phyloP scores from a whole-genome alignment of 2,797 vertebrate species.

The Gymnoscopelus braueri region DNA sequence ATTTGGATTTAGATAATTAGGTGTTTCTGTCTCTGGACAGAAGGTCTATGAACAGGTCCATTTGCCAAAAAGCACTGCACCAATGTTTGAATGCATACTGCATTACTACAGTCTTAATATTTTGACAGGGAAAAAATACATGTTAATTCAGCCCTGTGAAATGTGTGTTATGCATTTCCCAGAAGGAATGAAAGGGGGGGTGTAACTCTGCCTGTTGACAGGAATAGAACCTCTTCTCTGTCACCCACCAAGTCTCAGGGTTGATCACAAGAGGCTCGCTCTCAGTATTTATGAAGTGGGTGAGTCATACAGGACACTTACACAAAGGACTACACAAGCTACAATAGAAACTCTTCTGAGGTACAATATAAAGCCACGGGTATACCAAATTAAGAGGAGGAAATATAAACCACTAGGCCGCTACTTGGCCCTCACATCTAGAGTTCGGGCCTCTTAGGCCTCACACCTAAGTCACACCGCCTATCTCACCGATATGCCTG shows the following conservation, averaged over 20 bases:
- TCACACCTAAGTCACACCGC: no score
- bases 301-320: constrained; percentile 43
- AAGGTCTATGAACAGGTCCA: no score
- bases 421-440: no score
- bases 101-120: no score
- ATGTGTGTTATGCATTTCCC: neutral
- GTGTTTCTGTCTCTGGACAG: no score
- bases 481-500: no score
- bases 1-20: no score
- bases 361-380: constrained; percentile 20
- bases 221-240: constrained; percentile 30
- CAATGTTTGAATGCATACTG: no score
- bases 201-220: constrained; percentile 6
- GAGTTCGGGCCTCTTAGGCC: no score
- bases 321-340: constrained; percentile 16
- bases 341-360: constrained; percentile 1
- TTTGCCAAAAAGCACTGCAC: no score
- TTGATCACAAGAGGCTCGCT: constrained; percentile 34
- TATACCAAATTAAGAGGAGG: constrained; percentile 33
- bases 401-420: constrained; percentile 13
- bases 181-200: constrained; percentile 8
- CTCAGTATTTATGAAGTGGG: constrained; percentile 28
- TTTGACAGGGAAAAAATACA: no score
- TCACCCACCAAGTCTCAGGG: constrained; percentile 34
- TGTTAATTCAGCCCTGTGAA: neutral